Evolutionary conservation across 2,888 invertebrate genomes (phyloP).

Genomic region (Andrena camellia): DNA sequence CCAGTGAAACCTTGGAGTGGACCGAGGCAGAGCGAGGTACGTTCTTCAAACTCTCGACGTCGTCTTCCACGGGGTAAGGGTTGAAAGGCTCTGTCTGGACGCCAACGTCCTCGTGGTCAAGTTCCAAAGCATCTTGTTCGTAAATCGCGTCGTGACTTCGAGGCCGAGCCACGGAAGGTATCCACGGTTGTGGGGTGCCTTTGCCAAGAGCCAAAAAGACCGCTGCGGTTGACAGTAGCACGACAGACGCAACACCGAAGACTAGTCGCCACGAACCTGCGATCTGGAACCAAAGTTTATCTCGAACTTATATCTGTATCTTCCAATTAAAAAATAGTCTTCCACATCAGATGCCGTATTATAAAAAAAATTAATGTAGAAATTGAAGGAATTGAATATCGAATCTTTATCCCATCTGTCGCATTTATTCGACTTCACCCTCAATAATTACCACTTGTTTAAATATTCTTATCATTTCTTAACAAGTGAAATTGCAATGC

Average conservation of each 20-base stretch:
- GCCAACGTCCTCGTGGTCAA: constrained; percentile 83
- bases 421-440: no score
- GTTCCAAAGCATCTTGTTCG: constrained; percentile 82
- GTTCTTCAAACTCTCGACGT: constrained; percentile 74
- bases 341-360: no score
- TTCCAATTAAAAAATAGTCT: no score
- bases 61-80: constrained; percentile 78
- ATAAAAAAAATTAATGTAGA: no score
- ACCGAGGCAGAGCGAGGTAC: constrained; percentile 77
- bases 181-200: constrained; percentile 88
- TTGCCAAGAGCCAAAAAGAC: constrained; percentile 87
- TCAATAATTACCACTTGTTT: no score
- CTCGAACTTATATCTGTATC: no score
- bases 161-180: constrained; percentile 83
- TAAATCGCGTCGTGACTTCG: constrained; percentile 84
- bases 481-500: no score
- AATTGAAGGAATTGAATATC: no score
- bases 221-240: constrained; percentile 86
- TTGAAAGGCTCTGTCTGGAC: constrained; percentile 83
- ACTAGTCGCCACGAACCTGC: constrained; percentile 88
- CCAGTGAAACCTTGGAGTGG: constrained; percentile 77
- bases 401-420: no score
- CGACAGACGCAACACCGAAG: constrained; percentile 87
- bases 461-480: no score
- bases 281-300: constrained; percentile 82